phyloP scores from a whole-genome alignment of 1,140 invertebrate genomes.

The Danaus melanippus region DNA sequence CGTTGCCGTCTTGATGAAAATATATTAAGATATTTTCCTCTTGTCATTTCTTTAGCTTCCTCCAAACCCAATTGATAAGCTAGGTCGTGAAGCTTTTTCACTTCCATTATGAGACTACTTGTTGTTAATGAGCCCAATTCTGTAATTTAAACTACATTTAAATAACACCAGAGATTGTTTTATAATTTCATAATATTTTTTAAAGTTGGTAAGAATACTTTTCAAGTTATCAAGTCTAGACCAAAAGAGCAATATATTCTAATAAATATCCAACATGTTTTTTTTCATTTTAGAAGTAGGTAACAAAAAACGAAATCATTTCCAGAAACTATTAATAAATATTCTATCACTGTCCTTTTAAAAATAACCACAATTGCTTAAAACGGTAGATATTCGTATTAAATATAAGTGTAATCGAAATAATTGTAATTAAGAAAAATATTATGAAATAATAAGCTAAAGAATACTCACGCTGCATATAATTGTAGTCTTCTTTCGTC shows the following conservation, averaged over 20 bases:
- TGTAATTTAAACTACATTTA: slow-evolving; percentile 52
- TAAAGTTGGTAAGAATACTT: slow-evolving; percentile 2
- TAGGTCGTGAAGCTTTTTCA: slow-evolving; percentile 92
- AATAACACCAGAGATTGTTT: too few relatives aligned
- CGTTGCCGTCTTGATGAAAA: slow-evolving; percentile 73
- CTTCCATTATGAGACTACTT: slow-evolving; percentile 88
- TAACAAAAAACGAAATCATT: too few relatives aligned
- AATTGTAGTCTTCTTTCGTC: slow-evolving; percentile 77
- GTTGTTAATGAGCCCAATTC: slow-evolving; percentile 87
- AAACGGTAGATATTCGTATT: not conserved
- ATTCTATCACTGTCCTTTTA: too few relatives aligned
- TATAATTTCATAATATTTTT: too few relatives aligned
- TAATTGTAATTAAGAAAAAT: slow-evolving; percentile 2
- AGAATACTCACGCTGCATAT: slow-evolving; percentile 79
- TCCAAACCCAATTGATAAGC: slow-evolving; percentile 94
- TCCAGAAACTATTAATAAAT: too few relatives aligned
- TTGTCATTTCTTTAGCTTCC: slow-evolving; percentile 96
- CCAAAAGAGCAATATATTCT: too few relatives aligned
- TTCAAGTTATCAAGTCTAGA: too few relatives aligned
- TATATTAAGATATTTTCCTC: slow-evolving; percentile 95
- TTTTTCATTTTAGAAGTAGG: too few relatives aligned
- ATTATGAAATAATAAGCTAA: too few relatives aligned
- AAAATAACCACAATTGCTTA: not conserved
- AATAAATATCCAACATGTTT: too few relatives aligned
- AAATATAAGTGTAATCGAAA: not conserved